Conservation (phyloP, 2,888 invertebrate species). For the Maniola hyperantus region DNA sequence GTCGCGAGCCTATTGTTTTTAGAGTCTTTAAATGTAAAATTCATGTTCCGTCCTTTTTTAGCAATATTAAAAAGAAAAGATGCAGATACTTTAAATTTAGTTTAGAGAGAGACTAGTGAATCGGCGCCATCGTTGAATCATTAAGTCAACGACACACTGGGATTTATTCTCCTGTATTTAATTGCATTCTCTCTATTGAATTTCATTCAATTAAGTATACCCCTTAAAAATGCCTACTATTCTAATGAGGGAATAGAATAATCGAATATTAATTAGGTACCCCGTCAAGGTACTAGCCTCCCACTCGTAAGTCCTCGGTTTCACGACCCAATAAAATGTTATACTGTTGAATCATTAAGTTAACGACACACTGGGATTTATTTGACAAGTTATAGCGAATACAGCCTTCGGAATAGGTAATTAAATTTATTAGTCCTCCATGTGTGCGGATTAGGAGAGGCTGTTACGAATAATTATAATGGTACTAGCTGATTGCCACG, state of each 20-base stretch:
- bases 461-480: slow-evolving; percentile 5
- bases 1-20: too few relatives aligned
- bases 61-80: too few relatives aligned
- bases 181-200: background rate
- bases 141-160: slow-evolving; percentile 48
- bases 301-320: slow-evolving; percentile 42
- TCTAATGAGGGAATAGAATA: slow-evolving; percentile 30
- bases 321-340: slow-evolving; percentile 56
- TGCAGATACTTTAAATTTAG: too few relatives aligned
- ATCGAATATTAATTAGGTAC: slow-evolving; percentile 41
- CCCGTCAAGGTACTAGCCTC: slow-evolving; percentile 28
- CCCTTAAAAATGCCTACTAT: background rate
- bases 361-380: slow-evolving; percentile 54
- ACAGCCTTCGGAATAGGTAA: slow-evolving; percentile 53
- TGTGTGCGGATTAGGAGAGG: slow-evolving; percentile 36
- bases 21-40: too few relatives aligned
- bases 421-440: slow-evolving; percentile 53
- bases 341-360: slow-evolving; percentile 54
- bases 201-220: background rate
- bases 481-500: too few relatives aligned
- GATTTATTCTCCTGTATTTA: slow-evolving; percentile 42
- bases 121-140: slow-evolving; percentile 46
- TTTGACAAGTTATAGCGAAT: slow-evolving; percentile 64
- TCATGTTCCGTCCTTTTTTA: too few relatives aligned
- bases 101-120: too few relatives aligned